phyloP scores from a whole-genome alignment of 2,888 invertebrate species.

The Tipula vernalis region DNA sequence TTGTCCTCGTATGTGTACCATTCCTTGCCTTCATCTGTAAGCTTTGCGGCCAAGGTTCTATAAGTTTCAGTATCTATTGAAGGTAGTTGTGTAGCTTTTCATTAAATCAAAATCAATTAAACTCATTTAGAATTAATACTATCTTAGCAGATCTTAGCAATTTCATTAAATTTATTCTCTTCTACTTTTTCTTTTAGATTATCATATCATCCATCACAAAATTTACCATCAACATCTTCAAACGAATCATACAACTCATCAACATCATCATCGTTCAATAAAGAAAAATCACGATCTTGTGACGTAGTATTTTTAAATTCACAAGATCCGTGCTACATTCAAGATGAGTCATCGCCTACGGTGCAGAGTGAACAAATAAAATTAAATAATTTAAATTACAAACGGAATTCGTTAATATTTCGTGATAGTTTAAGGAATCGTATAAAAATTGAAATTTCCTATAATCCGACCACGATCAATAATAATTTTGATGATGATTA shows the following conservation, averaged over 20 bases:
- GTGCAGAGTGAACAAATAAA: not conserved
- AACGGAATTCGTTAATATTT: constrained; percentile 6
- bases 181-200: constrained; percentile 6
- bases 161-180: not conserved
- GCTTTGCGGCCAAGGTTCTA: too few species aligned
- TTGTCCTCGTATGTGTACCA: too few species aligned
- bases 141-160: too few species aligned
- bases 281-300: not conserved
- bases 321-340: not conserved
- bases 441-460: constrained; percentile 17
- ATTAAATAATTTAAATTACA: not conserved
- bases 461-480: constrained; percentile 5
- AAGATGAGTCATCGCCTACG: not conserved
- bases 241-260: not conserved
- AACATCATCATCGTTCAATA: not conserved
- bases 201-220: not conserved
- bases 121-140: too few species aligned
- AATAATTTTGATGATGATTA: not conserved
- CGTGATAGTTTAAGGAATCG: constrained; percentile 13
- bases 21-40: too few species aligned
- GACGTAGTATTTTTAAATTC: not conserved
- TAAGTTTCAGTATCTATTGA: too few species aligned
- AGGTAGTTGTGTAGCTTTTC: too few species aligned
- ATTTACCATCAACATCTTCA: not conserved
- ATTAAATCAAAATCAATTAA: too few species aligned